A percentile compares a stretch with the other conserved stretches of the same genome.
Evolutionary conservation across 2,888 invertebrate genomes (phyloP).

Genomic region (Dryomyza anilis): DNA sequence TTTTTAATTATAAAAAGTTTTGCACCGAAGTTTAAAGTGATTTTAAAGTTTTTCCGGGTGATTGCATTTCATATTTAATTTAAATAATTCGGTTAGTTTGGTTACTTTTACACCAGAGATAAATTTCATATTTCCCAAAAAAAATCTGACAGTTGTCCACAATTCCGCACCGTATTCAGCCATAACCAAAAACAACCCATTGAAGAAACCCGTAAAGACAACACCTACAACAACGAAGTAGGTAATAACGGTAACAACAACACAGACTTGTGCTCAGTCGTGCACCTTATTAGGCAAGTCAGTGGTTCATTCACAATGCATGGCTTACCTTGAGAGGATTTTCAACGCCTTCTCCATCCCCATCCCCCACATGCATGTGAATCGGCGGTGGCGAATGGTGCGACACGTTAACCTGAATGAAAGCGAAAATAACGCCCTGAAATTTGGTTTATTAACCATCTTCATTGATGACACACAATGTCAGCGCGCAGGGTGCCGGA

Average conservation of each 20-base stretch:
- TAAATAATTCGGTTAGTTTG: too few relatives aligned
- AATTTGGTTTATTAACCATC: conserved; percentile 50
- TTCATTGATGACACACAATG: conserved; percentile 34
- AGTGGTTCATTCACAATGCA: conserved; percentile 46
- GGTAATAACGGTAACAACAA: conserved; percentile 9
- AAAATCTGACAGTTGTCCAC: too few relatives aligned
- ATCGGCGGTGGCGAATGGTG: background rate
- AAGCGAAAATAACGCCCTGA: conserved; percentile 43
- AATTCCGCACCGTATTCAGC: background rate
- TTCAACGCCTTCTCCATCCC: conserved; percentile 46
- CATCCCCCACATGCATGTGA: too few relatives aligned
- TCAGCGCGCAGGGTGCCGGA: background rate
- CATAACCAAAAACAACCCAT: background rate
- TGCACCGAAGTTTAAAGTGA: too few relatives aligned
- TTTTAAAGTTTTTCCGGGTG: too few relatives aligned
- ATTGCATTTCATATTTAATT: too few relatives aligned
- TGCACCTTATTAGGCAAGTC: conserved; percentile 28
- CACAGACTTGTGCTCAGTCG: background rate
- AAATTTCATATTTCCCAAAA: too few relatives aligned
- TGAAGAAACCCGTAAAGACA: background rate
- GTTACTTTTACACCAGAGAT: too few relatives aligned
- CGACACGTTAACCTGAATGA: conserved; percentile 7
- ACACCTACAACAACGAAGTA: background rate
- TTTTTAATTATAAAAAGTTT: too few relatives aligned
- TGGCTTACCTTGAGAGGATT: conserved; percentile 51